Base-by-base conservation (phyloP, 2,797 vertebrate genomes). In the Oryzias sinensis region DNA sequence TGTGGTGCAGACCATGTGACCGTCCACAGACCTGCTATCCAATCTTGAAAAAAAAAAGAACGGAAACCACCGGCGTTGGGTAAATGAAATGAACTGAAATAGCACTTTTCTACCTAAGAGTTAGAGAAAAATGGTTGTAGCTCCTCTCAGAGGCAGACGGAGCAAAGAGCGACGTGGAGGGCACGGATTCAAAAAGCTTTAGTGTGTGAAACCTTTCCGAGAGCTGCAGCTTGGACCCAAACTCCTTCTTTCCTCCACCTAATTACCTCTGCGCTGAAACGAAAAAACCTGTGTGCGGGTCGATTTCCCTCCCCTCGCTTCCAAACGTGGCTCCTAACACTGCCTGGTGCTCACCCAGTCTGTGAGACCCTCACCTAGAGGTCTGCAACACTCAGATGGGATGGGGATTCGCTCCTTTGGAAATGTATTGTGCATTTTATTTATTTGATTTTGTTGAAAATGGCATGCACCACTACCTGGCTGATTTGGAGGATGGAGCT, bases 261-360 rank as follows among this genome's bases (percentile, higher is more conserved):
- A 46, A 75, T 87, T 83, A 88, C 80, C 85, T 87, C 86, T 79
- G 68, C 5, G 49, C 43, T 69, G 62, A 48, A 27, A 49, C 61
- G 43, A 18, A 37, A 56, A 63, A 76, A 53, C 73, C 65, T 80
- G 69, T 82, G 41, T 69, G 84, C 80, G 81, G 20, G 49, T 82
- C 41, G 62, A 72, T 76, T 58, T 60, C 59, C 64, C 54, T 53
- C 52, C 56, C 53, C 8, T 62, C 49, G n/a, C 52, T n/a, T 42
- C 62, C 52, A 72, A 82, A 85, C 72, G 84, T 85, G 73, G 86
- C 88, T 89, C 81, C 72, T 42, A 52, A 89, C 84, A 87, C 87
- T 90, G 88, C 88, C 90, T 88, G 88, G 84, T 90, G 87, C 86
- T 89, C 89, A 83, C 86, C 86, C 85, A 89, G 89, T 87, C 87